phyloP scores from a whole-genome alignment of 2,797 vertebrate genomes.

The Vipera ursinii region DNA sequence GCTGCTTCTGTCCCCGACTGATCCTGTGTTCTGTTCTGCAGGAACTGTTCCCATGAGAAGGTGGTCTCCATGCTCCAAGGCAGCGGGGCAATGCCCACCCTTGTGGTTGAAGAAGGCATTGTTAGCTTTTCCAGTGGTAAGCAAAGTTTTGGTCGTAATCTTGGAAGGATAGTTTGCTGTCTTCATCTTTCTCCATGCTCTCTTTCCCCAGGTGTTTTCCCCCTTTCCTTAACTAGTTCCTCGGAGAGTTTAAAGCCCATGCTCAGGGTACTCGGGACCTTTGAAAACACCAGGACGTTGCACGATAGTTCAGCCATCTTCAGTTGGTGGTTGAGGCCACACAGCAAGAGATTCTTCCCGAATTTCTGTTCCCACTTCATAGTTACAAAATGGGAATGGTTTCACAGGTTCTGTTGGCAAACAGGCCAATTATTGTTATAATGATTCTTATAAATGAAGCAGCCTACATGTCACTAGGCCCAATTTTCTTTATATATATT shows the following conservation, averaged over 20 bases:
- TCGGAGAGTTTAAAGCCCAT: too few relatives aligned
- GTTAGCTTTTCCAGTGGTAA: slow-evolving; percentile 79
- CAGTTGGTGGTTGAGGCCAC: neutral
- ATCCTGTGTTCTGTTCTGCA: slow-evolving; percentile 58
- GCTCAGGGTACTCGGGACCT: too few relatives aligned
- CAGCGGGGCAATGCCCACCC: slow-evolving; percentile 92
- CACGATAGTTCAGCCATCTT: too few relatives aligned
- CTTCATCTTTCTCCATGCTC: neutral
- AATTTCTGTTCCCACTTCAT: neutral
- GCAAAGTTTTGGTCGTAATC: neutral
- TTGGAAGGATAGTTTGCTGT: neutral
- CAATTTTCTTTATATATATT: neutral
- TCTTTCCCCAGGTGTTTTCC: neutral
- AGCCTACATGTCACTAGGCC: neutral
- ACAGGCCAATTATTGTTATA: neutral
- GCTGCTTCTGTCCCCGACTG: too few relatives aligned
- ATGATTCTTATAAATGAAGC: neutral
- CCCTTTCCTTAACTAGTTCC: neutral
- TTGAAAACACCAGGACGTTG: neutral
- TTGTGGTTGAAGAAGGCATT: slow-evolving; percentile 92
- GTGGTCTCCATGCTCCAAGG: slow-evolving; percentile 99
- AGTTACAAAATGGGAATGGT: too few relatives aligned
- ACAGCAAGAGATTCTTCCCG: neutral
- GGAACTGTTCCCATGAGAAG: slow-evolving; percentile 98
- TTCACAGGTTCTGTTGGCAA: neutral